Evolutionary conservation across 2,113 vertebrate species (phyloP), one percentile per base, ranked within the genome.

Genomic region (Macrotus californicus): DNA sequence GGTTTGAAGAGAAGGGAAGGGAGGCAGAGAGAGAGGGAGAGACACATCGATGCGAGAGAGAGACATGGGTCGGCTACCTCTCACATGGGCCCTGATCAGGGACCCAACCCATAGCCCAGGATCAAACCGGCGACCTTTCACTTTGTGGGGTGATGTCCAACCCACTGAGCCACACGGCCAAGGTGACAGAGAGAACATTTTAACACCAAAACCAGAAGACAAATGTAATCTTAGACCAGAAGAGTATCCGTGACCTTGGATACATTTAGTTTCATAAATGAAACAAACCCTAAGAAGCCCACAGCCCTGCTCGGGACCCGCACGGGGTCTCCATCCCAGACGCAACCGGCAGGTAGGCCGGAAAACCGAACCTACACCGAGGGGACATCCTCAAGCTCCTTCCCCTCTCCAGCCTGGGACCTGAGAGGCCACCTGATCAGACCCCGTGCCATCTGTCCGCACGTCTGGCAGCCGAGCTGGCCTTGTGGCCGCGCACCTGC

Each of bases 401-500:
- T 3, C 36, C 29, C 34, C 52, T 66, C 18, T 52, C 82, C 67
- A 61, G 9, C 29, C 36, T 29, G 56, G 72, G 92, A 79, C 36
- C 9, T 19, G 16, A 75, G 22, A 56, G 39, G 48, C 18, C 80
- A 15, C 56, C 36, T 66, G 46, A 21, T 39, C 66, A 31, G 39
- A 36, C 59, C 24, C 52, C 31, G 7, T 10, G 59, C 36, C 43
- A 15, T 46, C 13, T 10, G 5, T 21, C 75, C 67, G 31, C 69
- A 5, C 10, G 52, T 46, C 31, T 6, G 0, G 36, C 19, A 5
- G 41, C 43, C 34, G 9, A 56, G 22, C 19, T 1, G 1, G 24
- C 75, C 59, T 43, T 29, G 1, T n/a, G 56, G n/a, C 12, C 31
- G 19, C 11, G 10, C 1, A 2, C 31, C 29, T 2, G 0, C 0